Conservation (phyloP, 2,113 vertebrate genomes). For the Miniopterus natalensis region DNA sequence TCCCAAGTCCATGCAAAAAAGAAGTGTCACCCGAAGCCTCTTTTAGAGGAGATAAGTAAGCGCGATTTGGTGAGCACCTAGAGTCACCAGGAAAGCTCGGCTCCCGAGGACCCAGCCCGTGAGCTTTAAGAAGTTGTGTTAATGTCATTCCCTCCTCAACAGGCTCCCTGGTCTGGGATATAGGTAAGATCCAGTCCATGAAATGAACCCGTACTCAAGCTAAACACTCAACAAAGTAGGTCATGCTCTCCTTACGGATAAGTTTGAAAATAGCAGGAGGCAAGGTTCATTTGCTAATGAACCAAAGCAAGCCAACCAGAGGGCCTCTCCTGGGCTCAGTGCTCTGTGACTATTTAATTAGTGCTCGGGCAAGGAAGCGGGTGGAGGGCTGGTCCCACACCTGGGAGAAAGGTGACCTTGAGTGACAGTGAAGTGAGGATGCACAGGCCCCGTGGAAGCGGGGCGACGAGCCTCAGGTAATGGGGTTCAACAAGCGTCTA, state of each 20-base stretch:
- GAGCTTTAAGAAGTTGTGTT: neutral
- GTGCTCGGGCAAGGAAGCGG: neutral
- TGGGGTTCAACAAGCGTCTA: neutral
- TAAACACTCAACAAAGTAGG: neutral
- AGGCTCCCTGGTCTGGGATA: neutral
- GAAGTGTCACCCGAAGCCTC: accelerated
- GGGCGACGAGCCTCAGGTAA: neutral
- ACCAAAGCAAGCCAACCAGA: neutral
- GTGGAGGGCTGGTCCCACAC: accelerated
- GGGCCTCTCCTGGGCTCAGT: neutral
- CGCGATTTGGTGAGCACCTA: neutral
- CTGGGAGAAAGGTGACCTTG: neutral
- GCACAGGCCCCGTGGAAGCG: neutral
- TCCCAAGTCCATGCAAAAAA: neutral
- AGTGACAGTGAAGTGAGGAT: neutral
- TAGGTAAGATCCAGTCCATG: neutral
- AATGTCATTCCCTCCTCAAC: neutral
- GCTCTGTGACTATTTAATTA: neutral
- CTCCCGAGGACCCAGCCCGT: neutral
- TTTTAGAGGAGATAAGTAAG: neutral
- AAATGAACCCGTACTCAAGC: neutral
- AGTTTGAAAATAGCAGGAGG: neutral
- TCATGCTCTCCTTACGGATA: neutral
- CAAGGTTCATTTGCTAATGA: neutral
- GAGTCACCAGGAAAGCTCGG: neutral